A percentile compares a stretch with the other conserved stretches of the same genome.
These are phyloP conservation scores for Dryomyza anilis DNA, from an alignment of 2,888 invertebrate species.

Conservation along the genomic window DNA sequence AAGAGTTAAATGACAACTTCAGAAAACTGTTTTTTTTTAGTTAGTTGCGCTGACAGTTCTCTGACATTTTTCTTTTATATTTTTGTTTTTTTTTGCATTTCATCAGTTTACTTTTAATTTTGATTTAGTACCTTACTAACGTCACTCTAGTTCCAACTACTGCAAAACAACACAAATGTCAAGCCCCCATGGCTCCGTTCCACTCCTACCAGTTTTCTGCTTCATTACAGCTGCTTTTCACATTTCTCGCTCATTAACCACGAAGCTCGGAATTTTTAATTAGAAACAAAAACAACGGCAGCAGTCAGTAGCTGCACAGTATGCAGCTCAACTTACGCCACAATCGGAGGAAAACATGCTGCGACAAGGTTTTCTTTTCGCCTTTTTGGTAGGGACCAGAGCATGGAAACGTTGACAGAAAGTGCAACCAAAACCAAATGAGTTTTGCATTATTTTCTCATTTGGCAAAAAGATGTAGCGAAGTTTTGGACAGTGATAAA, in stretches of 20 bases:
- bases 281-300: neutral
- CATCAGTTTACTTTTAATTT: conserved; percentile 5
- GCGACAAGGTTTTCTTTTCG: neutral
- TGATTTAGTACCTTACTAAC: conserved; percentile 8
- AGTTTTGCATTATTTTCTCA: conserved; percentile 12
- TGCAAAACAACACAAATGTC: too few species aligned
- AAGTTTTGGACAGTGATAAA: conserved; percentile 6
- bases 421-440: conserved; percentile 6
- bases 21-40: too few species aligned
- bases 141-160: too few species aligned
- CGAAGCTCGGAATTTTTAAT: conserved; percentile 14
- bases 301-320: neutral
- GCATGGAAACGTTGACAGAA: neutral
- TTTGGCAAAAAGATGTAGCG: conserved; percentile 15
- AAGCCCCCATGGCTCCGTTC: too few species aligned
- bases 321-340: neutral
- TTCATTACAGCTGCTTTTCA: neutral
- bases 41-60: too few species aligned
- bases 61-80: too few species aligned
- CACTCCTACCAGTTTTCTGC: neutral
- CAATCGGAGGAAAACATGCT: conserved; percentile 1
- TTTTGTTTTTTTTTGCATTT: too few species aligned
- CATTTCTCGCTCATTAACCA: conserved; percentile 9
- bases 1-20: too few species aligned
- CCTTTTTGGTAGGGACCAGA: neutral